Evolutionary conservation across 1,140 invertebrate species (phyloP), one percentile per base, ranked within the genome.

Genomic region (Pogonus chalceus): DNA sequence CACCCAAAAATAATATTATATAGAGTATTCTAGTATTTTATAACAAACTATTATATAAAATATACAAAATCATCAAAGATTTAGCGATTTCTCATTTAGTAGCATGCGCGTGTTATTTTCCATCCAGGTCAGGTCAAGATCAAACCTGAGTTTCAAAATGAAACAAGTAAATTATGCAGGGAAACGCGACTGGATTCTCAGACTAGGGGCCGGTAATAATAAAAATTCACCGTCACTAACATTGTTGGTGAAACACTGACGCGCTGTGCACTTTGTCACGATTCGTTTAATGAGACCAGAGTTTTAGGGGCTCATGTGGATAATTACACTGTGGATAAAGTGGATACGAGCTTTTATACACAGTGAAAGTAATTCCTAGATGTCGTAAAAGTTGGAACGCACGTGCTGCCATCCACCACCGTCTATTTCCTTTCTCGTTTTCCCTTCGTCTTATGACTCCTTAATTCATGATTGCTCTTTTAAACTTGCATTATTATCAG

Each of bases 141-240:
- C n/a, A 7, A 31, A 31, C 14, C 26, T 31, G 14, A 14, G 26
- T 31, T 14, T 9, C 37, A 18, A 43, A 43, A 18, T 43, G 37
- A 43, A 43, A 43, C 37, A 43, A 43, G 9, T 18, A 43, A 43
- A 43, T 43, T 43, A 43, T 18, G 37, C 18, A 43, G 18, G 26
- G 4, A 4, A 31, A 14, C 14, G 37, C 37, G 37, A 9, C 3
- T 43, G 9, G 14, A 31, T 7, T 31, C 26, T 7, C 7, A 4
- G 26, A 31, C 26, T 7, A 31, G 18, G 18, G 18, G 9, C 3
- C 18, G 37, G 26, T 7, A 14, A n/a, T n/a, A n/a, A n/a, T n/a
- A n/a, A n/a, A n/a, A n/a, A 31, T 31, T 31, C 4, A 31, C 4
- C 4, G 26, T 31, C 14, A 14, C 14, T 7, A 31, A 31, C 4